Evolutionary conservation across 2,888 invertebrate species (phyloP).

Genomic region (Apamea sordens): DNA sequence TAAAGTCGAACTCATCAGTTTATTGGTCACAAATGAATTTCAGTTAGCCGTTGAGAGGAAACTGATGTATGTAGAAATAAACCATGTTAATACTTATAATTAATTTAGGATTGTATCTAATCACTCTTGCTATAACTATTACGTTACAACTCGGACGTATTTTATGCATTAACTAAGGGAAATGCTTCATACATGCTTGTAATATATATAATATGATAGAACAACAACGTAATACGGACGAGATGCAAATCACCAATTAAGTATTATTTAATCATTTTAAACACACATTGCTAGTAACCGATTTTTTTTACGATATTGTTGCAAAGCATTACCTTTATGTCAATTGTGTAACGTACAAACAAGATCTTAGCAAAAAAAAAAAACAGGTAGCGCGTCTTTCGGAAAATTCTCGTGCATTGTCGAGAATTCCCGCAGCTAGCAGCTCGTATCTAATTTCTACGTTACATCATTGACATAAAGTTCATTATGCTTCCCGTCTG

Average conservation of each 20-base stretch:
- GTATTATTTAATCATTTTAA: background rate
- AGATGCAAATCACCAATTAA: background rate
- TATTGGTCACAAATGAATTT: background rate
- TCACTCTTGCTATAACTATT: background rate
- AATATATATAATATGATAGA: background rate
- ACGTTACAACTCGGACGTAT: background rate
- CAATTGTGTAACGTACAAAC: background rate
- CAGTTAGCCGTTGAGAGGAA: background rate
- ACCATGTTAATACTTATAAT: background rate
- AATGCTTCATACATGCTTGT: background rate
- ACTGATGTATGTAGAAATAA: background rate
- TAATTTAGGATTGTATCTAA: background rate
- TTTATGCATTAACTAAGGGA: background rate
- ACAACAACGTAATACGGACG: constrained; percentile 3
- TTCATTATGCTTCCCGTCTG: too few relatives aligned
- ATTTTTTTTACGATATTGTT: background rate
- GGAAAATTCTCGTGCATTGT: background rate
- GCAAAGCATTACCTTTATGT: background rate
- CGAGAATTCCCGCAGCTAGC: background rate
- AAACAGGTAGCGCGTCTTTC: too few relatives aligned
- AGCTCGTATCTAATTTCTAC: too few relatives aligned
- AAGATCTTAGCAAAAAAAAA: too few relatives aligned
- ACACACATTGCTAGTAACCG: background rate
- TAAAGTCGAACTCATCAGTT: constrained; percentile 5
- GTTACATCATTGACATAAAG: too few relatives aligned